Base-by-base conservation (phyloP, 2,797 vertebrate genomes). In the Sebastes oblongus region DNA sequence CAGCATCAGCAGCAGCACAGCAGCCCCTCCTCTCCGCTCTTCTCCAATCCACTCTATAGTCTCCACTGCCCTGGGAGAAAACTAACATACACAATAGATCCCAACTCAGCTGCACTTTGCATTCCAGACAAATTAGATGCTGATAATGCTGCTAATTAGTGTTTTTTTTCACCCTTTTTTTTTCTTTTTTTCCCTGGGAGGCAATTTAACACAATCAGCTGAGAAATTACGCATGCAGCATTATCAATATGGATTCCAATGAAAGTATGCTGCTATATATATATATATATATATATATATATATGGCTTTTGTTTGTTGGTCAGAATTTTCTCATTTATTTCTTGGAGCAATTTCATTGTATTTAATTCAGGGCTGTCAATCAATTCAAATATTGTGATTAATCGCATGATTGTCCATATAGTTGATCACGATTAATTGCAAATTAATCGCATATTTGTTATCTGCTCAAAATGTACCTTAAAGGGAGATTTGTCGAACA, bases 11-110 rank as follows among this genome's bases (percentile, higher is more conserved):
- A 60, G 13, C 56, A 59, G 34, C 87, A 76, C 56, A 59, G 34
- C 87, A 76, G 89, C 93, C 86, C 90, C 91, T 89, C 90, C 92
- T 89, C 90, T 78, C 78, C 78, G 1, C 20, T 20, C 46, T 1
- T 18, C 46, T 8, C 18, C 18, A 50, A 18, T 13, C 46, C 18
- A 50, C 46, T 18, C 46, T 50, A 20, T 50, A 52, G 8, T n/a
- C 83, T 67, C 73, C 72, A 61, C 88, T 89, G 78, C 88, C 82
- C 89, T 52, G 78, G 73, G 89, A 90, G 79, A 81, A 81, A 82
- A 86, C 78, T 82, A 81, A 74, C 55, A 58, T 18, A 34, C 77
- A 86, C 86, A 84, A 80, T 73, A 61, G 58, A 76, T 46, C 12
- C 25, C 10, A 86, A 78, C 50, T 76, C 68, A 67, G 32, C 1